Evolutionary conservation across 2,888 invertebrate species (phyloP).

Genomic region (Drosophila acutilabella): DNA sequence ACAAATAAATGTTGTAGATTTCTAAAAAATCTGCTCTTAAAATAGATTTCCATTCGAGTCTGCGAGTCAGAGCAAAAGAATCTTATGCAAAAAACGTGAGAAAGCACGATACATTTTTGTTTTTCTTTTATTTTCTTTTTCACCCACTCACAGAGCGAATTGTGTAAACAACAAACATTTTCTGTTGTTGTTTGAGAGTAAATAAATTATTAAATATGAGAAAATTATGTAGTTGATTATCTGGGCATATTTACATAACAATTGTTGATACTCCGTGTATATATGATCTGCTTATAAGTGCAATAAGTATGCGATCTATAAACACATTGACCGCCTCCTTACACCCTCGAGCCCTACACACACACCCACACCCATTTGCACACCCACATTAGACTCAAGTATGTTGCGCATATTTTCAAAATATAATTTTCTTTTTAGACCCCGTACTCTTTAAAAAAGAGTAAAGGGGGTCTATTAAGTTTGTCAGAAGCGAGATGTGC

Average conservation of each 20-base stretch:
- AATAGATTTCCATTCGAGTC: slow-evolving; percentile 70
- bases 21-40: slow-evolving; percentile 21
- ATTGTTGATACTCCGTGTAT: slow-evolving; percentile 20
- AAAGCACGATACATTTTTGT: slow-evolving; percentile 57
- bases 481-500: no score
- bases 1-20: slow-evolving; percentile 24
- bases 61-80: slow-evolving; percentile 68
- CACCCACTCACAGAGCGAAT: slow-evolving; percentile 24
- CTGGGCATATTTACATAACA: slow-evolving; percentile 22
- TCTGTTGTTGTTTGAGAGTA: slow-evolving; percentile 44
- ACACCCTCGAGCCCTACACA: slow-evolving; percentile 18
- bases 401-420: slow-evolving; percentile 53
- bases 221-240: slow-evolving; percentile 5
- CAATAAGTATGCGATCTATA: slow-evolving; percentile 57
- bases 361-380: slow-evolving; percentile 43
- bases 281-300: slow-evolving; percentile 26
- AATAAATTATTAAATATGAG: slow-evolving; percentile 12
- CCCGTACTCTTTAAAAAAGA: no score
- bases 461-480: no score
- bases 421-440: slow-evolving; percentile 49
- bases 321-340: slow-evolving; percentile 53
- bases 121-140: slow-evolving; percentile 24
- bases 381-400: slow-evolving; percentile 59
- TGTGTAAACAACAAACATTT: slow-evolving; percentile 67
- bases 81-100: slow-evolving; percentile 76